A percentile compares a stretch with the other conserved stretches of the same genome.
Evolutionary conservation across 2,888 invertebrate species (phyloP).

Genomic region (Onchidella celtica): DNA sequence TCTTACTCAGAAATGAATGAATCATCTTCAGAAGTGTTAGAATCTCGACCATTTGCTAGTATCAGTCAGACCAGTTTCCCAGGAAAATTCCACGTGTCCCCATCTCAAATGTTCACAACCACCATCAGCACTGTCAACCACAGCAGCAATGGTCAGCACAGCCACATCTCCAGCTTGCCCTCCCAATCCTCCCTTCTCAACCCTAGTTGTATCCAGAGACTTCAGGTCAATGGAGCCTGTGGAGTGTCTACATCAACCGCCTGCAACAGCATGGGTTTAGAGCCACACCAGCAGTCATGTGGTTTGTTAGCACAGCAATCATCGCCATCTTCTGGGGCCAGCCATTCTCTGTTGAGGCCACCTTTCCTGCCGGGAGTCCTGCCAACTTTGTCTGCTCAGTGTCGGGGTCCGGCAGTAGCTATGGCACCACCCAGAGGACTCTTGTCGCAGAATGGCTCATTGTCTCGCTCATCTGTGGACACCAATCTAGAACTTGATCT

Average conservation of each 20-base stretch:
- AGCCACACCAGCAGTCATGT: conserved; percentile 5
- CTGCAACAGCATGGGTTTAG: not conserved
- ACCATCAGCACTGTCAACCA: not conserved
- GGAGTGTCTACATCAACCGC: not conserved
- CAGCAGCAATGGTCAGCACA: not conserved
- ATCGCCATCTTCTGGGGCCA: not conserved
- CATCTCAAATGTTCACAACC: conserved; percentile 28
- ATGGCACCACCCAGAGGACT: not conserved
- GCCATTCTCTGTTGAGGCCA: conserved; percentile 3
- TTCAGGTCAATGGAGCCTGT: not conserved
- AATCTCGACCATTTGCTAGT: conserved; percentile 13
- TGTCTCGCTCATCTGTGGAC: not conserved
- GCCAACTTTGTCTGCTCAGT: not conserved
- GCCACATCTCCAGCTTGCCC: conserved; percentile 3
- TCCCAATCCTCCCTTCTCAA: conserved; percentile 1
- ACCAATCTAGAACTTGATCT: not conserved
- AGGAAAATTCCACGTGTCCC: conserved; percentile 45
- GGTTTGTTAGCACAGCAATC: not conserved
- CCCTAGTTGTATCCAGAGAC: not conserved
- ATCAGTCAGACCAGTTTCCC: conserved; percentile 19
- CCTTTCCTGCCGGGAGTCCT: not conserved
- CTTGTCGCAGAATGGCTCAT: not conserved
- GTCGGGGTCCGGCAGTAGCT: not conserved
- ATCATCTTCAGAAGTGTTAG: conserved; percentile 63
- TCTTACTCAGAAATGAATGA: conserved; percentile 79